Percentiles rank a stretch among this genome's conserved stretches.
phyloP scores from a whole-genome alignment of 1,140 invertebrate genomes.

The Drosophila fuyamai region DNA sequence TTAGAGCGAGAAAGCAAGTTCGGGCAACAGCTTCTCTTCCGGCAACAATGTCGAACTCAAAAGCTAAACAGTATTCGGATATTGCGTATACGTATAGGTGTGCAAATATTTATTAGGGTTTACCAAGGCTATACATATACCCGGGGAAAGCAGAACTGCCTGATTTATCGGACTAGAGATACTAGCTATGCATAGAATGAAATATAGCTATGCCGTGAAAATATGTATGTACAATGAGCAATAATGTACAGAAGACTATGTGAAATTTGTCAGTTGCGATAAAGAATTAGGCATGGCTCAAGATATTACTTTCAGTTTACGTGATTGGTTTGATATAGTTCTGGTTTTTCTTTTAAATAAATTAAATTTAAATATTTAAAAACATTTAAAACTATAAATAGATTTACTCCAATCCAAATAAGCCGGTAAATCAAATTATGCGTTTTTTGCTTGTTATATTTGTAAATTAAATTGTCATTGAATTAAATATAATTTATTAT shows the following conservation, averaged over 20 bases:
- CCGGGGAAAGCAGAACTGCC: conserved; percentile 15
- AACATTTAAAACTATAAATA: neutral
- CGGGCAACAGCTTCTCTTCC: conserved; percentile 27
- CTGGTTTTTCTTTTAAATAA: neutral
- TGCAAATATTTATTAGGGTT: conserved; percentile 32
- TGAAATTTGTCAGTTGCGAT: conserved; percentile 8
- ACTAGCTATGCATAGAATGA: neutral
- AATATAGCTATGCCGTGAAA: conserved; percentile 3
- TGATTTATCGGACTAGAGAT: conserved; percentile 21
- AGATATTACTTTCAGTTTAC: neutral
- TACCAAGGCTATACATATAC: conserved; percentile 4
- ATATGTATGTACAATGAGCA: neutral
- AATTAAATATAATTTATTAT: conserved; percentile 51
- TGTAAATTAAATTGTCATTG: conserved; percentile 35
- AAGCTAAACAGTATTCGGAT: conserved; percentile 2
- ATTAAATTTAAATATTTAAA: neutral
- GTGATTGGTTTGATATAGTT: too few species aligned
- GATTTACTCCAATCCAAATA: neutral
- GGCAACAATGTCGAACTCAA: conserved; percentile 27
- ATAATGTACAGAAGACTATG: neutral
- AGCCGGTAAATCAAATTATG: neutral
- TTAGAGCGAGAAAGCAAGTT: conserved; percentile 18
- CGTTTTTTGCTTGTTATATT: neutral
- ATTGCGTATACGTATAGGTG: conserved; percentile 33
- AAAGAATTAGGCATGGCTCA: neutral